Conservation (phyloP, 1,140 invertebrate species). For the Lycorma delicatula region DNA sequence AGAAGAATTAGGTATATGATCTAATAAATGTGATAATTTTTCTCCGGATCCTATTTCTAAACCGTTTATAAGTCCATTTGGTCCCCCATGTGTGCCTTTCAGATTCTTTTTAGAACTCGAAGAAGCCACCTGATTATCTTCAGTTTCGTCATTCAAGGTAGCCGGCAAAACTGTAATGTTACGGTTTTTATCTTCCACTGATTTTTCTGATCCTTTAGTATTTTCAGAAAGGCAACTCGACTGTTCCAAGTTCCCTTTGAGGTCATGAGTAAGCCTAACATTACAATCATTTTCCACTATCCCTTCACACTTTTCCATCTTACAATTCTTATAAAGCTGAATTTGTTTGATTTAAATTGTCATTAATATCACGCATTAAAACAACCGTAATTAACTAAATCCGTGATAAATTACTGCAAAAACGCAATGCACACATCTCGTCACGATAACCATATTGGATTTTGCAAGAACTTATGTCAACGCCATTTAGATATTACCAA, state of each 20-base stretch:
- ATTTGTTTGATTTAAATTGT: not conserved
- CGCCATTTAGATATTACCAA: not conserved
- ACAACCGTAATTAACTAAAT: not conserved
- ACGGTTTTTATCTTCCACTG: slow-evolving; percentile 17
- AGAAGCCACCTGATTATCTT: slow-evolving; percentile 6
- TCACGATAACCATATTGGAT: slow-evolving; percentile 14
- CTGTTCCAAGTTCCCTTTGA: slow-evolving; percentile 12
- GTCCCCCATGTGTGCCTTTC: slow-evolving; percentile 10
- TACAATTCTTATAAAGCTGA: not conserved
- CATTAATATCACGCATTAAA: not conserved
- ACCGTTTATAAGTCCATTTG: slow-evolving; percentile 18
- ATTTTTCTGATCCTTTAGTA: slow-evolving; percentile 8
- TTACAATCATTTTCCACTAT: slow-evolving; percentile 11
- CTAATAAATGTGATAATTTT: slow-evolving; percentile 13
- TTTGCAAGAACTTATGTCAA: not conserved
- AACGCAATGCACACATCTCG: not conserved
- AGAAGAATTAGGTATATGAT: slow-evolving; percentile 11
- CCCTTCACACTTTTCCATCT: slow-evolving; percentile 12
- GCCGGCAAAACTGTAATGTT: slow-evolving; percentile 14
- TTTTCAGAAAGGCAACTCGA: slow-evolving; percentile 13
- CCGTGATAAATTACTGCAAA: not conserved
- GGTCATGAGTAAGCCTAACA: slow-evolving; percentile 8
- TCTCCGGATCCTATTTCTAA: slow-evolving; percentile 10
- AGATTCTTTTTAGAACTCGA: slow-evolving; percentile 11
- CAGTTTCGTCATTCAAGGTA: slow-evolving; percentile 4